These are phyloP conservation scores for Xiphophorus birchmanni DNA, from an alignment of 2,797 vertebrate genomes.

Conservation along the genomic window DNA sequence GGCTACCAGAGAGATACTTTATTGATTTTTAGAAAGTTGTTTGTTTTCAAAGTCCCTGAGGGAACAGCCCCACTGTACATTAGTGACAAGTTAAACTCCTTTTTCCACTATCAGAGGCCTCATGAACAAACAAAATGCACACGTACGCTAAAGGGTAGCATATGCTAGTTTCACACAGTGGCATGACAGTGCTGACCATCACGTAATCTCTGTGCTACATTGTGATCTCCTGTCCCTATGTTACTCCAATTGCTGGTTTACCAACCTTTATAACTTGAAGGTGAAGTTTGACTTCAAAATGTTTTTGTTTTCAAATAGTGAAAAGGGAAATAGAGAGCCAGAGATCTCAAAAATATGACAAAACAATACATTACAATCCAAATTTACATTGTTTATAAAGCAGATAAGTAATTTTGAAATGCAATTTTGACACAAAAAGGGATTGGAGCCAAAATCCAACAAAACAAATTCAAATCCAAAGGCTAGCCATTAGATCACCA, in stretches of 20 bases:
- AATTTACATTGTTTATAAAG: neutral
- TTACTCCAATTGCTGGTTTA: neutral
- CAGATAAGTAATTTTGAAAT: neutral
- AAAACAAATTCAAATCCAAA: neutral
- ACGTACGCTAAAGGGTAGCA: neutral
- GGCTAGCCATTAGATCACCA: too few relatives aligned
- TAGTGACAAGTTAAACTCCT: constrained; percentile 8
- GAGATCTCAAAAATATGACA: neutral
- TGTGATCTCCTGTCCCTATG: neutral
- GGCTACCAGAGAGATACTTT: constrained; percentile 2
- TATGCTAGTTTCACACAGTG: neutral
- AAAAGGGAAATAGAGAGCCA: neutral
- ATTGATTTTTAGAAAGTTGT: constrained; percentile 10
- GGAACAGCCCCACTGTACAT: constrained; percentile 7
- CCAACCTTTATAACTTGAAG: neutral
- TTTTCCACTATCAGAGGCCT: neutral
- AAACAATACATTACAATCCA: neutral
- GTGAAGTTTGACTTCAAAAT: neutral
- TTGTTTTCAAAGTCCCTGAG: constrained; percentile 8
- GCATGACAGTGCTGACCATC: neutral
- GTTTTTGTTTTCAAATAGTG: neutral
- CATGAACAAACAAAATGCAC: neutral
- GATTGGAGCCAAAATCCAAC: neutral
- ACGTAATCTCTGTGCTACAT: neutral
- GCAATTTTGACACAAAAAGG: neutral